Evolutionary conservation across 2,797 vertebrate species (phyloP).

Genomic region (Heliangelus exortis): DNA sequence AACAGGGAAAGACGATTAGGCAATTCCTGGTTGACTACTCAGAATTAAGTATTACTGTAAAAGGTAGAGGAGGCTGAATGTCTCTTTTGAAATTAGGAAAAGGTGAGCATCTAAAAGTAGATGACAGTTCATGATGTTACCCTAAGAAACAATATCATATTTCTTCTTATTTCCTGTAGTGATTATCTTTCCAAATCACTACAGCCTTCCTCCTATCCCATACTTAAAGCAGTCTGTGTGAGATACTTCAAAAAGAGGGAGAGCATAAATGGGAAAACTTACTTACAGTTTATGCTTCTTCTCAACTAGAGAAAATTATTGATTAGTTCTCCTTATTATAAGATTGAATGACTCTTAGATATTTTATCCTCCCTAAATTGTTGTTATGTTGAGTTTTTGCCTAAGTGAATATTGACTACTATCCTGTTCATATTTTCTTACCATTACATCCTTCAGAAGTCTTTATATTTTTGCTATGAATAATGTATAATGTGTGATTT

Average conservation of each 20-base stretch:
- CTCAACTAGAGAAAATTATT: neutral
- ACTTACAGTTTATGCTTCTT: neutral
- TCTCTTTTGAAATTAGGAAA: neutral
- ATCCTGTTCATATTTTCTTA: neutral
- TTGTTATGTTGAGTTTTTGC: neutral
- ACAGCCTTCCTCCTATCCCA: neutral
- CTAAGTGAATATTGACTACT: neutral
- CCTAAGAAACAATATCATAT: neutral
- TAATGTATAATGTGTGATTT: neutral
- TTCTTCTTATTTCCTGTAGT: neutral
- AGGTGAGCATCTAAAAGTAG: neutral
- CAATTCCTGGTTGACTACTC: neutral
- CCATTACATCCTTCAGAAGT: neutral
- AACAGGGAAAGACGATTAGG: slow-evolving; percentile 7
- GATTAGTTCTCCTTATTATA: neutral
- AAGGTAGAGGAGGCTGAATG: neutral
- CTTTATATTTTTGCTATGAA: neutral
- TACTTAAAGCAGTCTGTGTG: neutral
- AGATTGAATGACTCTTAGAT: neutral
- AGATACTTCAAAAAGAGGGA: neutral
- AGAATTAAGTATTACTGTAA: neutral
- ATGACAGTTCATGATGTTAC: neutral
- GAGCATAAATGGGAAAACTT: neutral
- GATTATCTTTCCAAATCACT: neutral
- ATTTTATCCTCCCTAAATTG: neutral